Base-by-base conservation (phyloP, 2,113 vertebrate genomes). In the Bufo bufo region DNA sequence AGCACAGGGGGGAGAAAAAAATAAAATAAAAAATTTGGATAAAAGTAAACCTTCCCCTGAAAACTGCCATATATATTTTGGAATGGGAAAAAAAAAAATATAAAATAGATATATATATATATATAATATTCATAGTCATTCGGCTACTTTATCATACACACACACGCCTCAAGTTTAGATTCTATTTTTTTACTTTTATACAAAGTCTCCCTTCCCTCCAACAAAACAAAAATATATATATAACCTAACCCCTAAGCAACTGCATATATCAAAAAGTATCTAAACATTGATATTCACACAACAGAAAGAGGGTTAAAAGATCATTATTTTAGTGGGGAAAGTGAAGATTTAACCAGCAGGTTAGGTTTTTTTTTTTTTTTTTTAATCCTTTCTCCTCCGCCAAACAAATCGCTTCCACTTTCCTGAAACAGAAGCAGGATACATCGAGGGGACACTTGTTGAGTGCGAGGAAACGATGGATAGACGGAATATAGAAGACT, bases 241-340 rank as follows among this genome's bases (percentile, higher is more conserved):
- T 45, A 91, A 45, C 89, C 6, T 84, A 88, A 59, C 77, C 81
- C 49, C 75, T 81, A 91, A 6, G 0, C 88, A 91, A 87, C 56
- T 0, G 14, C 83, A 79, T 89, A 83, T 91, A 88, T 66, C 89
- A 86, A 93, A 91, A 88, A 75, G 69, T 84, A 52, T 85, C 92
- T 91, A 88, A 92, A 94, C 81, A 91, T 80, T 6, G 89, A 89
- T 83, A 90, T 85, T 80, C 91, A 90, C 89, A 91, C 92, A 92
- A 63, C 81, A 83, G 61, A 91, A 91, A 87, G 92, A 92, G 93
- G 93, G 92, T 96, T 95, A 94, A 95, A 96, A 96, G 94, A 95
- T 91, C 96, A 94, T 92, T 94, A 93, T 96, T 65, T 63, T 69
- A 66, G 4, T 66, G 23, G 69, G 49, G 47, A 77, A 54, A 58